Percentiles rank a stretch among this genome's conserved stretches.
Conservation (phyloP, 2,888 invertebrate genomes). For the Parnassius mnemosyne region DNA sequence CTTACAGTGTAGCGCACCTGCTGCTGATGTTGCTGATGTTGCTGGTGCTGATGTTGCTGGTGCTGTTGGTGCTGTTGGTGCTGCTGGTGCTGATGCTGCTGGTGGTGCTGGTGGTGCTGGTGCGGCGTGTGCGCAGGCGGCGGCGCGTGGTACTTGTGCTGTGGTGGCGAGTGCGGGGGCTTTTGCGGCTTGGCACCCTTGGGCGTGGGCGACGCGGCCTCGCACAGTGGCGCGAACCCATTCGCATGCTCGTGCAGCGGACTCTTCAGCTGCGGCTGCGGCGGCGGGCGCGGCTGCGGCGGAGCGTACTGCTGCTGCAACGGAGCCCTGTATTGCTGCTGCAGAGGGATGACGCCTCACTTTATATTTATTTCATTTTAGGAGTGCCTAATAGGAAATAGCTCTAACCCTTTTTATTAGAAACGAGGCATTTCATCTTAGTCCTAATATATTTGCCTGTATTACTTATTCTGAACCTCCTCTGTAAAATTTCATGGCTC, state of each 20-base stretch:
- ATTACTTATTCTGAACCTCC: too few species aligned
- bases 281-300: conserved; percentile 56
- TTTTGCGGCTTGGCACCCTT: conserved; percentile 64
- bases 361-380: too few species aligned
- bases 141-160: conserved; percentile 73
- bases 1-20: conserved; percentile 37
- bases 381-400: too few species aligned
- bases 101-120: conserved; percentile 44
- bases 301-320: conserved; percentile 73
- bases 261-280: conserved; percentile 77
- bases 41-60: conserved; percentile 37
- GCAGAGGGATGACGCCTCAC: conserved; percentile 17
- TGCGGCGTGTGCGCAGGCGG: conserved; percentile 66
- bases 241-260: conserved; percentile 78
- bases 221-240: conserved; percentile 81
- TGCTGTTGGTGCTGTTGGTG: conserved; percentile 42
- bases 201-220: conserved; percentile 79
- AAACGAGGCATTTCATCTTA: too few species aligned
- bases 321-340: conserved; percentile 73
- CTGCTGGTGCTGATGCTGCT: conserved; percentile 29
- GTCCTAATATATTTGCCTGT: too few species aligned
- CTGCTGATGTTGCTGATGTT: conserved; percentile 44
- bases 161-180: conserved; percentile 73
- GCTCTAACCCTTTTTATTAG: too few species aligned
- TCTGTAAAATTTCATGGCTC: too few species aligned